These are phyloP conservation scores for Periparus ater DNA, from an alignment of 2,797 vertebrate genomes.

Conservation along the genomic window DNA sequence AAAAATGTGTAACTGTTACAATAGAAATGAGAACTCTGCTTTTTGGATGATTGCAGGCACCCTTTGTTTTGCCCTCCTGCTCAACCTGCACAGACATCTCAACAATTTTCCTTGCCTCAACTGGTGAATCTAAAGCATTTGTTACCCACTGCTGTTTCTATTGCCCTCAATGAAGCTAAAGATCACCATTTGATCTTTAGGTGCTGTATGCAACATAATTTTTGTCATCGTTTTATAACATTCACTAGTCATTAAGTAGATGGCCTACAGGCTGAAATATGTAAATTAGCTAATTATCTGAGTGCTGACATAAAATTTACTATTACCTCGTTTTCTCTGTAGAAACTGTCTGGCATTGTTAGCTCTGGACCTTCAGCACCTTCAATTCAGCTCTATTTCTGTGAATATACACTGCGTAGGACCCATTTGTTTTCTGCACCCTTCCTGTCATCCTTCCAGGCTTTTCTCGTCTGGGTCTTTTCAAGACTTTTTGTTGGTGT, in stretches of 20 bases:
- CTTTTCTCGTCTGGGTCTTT: not conserved
- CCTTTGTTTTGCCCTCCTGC: slow-evolving; percentile 33
- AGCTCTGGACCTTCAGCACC: not conserved
- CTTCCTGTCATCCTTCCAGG: fast-evolving
- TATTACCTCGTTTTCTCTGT: not conserved
- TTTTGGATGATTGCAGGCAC: not conserved
- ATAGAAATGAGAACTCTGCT: not conserved
- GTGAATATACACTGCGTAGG: not conserved
- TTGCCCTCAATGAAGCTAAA: slow-evolving; percentile 36
- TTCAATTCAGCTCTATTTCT: not conserved
- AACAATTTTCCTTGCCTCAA: not conserved
- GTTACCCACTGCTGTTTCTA: not conserved
- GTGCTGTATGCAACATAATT: not conserved
- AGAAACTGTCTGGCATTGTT: not conserved
- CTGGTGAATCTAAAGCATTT: not conserved
- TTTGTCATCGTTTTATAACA: slow-evolving; percentile 42
- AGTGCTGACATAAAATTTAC: slow-evolving; percentile 31
- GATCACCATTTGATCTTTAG: slow-evolving; percentile 60
- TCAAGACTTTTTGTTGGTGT: not conserved
- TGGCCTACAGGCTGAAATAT: slow-evolving; percentile 56
- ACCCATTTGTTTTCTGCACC: not conserved
- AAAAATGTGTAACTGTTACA: slow-evolving; percentile 6
- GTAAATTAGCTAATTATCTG: slow-evolving; percentile 68
- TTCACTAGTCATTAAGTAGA: slow-evolving; percentile 52
- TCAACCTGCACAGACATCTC: not conserved